Base-by-base conservation (phyloP, 2,888 invertebrate genomes). In the Macaria notata region DNA sequence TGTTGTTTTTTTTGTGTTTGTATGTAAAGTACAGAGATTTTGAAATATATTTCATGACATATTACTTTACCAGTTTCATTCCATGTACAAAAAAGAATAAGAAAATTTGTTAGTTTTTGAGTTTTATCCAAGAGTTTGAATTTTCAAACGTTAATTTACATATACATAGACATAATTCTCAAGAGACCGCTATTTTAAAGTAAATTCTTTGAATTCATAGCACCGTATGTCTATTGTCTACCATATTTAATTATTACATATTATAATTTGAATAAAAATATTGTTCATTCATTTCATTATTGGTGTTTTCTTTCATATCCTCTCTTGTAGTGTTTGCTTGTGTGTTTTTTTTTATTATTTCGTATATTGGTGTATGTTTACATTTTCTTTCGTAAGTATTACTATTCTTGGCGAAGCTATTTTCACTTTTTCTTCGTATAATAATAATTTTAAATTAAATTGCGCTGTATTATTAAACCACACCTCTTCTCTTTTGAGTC, bases 221-320 rank as follows among this genome's bases (percentile, higher is more conserved):
- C 54, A 49, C 38, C 4, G 41, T 54, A 54, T 50, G 50, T 50
- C 43, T 38, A 50, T 44, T 50, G 50, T 50, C 43, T 38, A 50
- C 50, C 38, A 44, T 50, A 50, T 44, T 38, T 49, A 47, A 43
- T 29, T 55, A 42, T 54, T 61, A 61, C 47, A 59, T 59, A 50
- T 42, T 56, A 49, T n/a, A n/a, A 19, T 41, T 61, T 53, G 64
- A 70, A 71, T 73, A 71, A 70, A 41, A 71, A 57, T 65, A 62
- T 68, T 58, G 64, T 19, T 64, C 67, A 62, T 71, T 65, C 62
- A 66, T 64, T 65, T 66, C 65, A 70, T 68, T 60, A 62, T 63
- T 53, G 67, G 66, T 70, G 69, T 71, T 75, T 73, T 72, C 67
- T 70, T 73, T 73, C 57, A 58, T 53, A 60, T 58, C 56, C 62